These are phyloP conservation scores for Stegana nigrithorax DNA, from an alignment of 2,888 invertebrate species.

Conservation along the genomic window DNA sequence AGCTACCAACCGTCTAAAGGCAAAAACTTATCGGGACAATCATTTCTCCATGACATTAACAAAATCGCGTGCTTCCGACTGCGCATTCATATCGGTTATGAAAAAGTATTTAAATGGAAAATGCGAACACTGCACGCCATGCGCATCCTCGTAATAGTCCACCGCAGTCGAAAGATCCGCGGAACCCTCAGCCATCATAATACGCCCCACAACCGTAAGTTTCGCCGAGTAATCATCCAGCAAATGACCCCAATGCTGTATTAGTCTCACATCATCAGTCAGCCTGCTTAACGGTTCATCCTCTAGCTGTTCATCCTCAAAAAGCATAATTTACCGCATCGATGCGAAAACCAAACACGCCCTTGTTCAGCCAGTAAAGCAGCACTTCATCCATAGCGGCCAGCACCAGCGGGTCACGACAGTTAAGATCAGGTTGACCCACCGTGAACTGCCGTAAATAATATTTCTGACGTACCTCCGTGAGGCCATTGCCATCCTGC, in stretches of 20 bases:
- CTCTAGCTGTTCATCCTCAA: conserved; percentile 71
- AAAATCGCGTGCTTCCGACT: conserved; percentile 73
- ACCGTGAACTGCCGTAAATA: conserved; percentile 82
- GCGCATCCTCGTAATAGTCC: conserved; percentile 73
- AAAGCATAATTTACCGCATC: conserved; percentile 77
- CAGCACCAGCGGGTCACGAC: conserved; percentile 75
- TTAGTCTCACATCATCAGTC: conserved; percentile 73
- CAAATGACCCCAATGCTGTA: conserved; percentile 74
- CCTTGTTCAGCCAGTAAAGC: conserved; percentile 82
- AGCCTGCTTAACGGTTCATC: conserved; percentile 71
- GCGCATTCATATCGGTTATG: conserved; percentile 69
- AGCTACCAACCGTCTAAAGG: conserved; percentile 69
- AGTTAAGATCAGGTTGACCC: conserved; percentile 84
- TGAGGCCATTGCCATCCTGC: conserved; percentile 69
- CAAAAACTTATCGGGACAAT: conserved; percentile 72
- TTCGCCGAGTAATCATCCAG: conserved; percentile 71
- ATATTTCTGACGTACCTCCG: conserved; percentile 74
- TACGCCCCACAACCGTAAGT: conserved; percentile 68
- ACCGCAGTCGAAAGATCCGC: conserved; percentile 72
- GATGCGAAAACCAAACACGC: conserved; percentile 86
- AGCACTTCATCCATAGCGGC: conserved; percentile 75
- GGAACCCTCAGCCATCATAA: conserved; percentile 82
- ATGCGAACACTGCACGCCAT: conserved; percentile 73
- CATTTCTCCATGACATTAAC: conserved; percentile 73
- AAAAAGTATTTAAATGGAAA: conserved; percentile 83